Evolutionary conservation across 2,888 invertebrate species (phyloP).

Genomic region (Athripsodes cinereus): DNA sequence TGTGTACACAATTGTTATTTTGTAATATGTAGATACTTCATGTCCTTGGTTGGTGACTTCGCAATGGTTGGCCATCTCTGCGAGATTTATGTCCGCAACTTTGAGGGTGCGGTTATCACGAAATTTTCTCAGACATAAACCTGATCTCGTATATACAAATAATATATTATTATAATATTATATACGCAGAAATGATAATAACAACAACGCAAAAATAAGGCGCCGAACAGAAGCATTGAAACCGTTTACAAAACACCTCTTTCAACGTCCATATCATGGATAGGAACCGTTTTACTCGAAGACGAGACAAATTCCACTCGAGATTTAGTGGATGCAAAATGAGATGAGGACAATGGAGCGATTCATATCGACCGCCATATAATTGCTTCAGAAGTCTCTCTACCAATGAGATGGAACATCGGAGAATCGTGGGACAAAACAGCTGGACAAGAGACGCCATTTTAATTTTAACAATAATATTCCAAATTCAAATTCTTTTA

Average conservation of each 20-base stretch:
- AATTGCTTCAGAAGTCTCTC: conserved; percentile 7
- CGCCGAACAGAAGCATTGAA: neutral
- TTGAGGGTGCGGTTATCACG: conserved; percentile 19
- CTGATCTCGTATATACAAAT: neutral
- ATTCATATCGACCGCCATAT: conserved; percentile 20
- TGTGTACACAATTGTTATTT: too few species aligned
- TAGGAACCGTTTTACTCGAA: neutral
- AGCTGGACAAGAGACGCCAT: conserved; percentile 10
- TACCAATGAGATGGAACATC: too few species aligned
- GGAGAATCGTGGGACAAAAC: neutral
- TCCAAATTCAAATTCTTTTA: conserved; percentile 3
- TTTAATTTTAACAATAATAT: too few species aligned
- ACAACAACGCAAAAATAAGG: neutral
- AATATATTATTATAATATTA: neutral
- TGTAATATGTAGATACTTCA: too few species aligned
- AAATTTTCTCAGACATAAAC: conserved; percentile 13
- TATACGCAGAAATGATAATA: neutral
- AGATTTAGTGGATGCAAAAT: conserved; percentile 13
- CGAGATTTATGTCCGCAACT: conserved; percentile 15
- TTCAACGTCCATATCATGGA: neutral
- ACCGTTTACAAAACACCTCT: neutral
- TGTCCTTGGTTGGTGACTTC: too few species aligned
- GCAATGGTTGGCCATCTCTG: neutral
- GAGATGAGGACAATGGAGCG: conserved; percentile 21
- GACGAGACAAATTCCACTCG: neutral